Evolutionary conservation across 2,888 invertebrate genomes (phyloP), one percentile per base, ranked within the genome.

Genomic region (Caenorhabditis uteleia): DNA sequence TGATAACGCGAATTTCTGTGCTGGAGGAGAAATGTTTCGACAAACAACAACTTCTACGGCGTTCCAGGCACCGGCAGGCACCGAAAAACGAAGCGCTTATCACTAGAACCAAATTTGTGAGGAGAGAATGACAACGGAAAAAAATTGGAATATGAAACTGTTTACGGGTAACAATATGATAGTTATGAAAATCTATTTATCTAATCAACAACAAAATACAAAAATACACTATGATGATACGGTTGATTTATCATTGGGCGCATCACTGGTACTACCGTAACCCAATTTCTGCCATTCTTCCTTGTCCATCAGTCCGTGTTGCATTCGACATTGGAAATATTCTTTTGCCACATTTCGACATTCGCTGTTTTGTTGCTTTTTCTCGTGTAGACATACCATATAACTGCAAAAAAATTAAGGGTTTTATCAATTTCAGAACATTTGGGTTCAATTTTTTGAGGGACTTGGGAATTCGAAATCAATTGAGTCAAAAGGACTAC

Each of bases 291-390:
- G 45, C 76, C 77, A 79, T 26, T 79, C 79, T 16, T 81, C 80
- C 43, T 62, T 57, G 48, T 90, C 89, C 95, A 97, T 97, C 66
- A 97, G 88, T 82, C 92, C 89, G 23, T 93, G 89, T 67, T 94
- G 90, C 97, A 97, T 97, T 80, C 97, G 90, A 84, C 97, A 97
- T 40, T 88, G 88, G 57, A 97, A 88, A 84, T 97, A 97, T 6
- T 89, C 89, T 84, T 90, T 91, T 0, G 93, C 90, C 84, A 90
- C 88, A 40, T 87, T 84, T 54, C 94, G 88, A 83, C 97, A 97
- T 82, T 88, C 84, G 3, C 89, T 88, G 84, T 91, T 92, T 78
- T 90, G 88, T 44, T 73, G 90, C 50, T 90, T 87, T 80, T 91
- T 90, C 55, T 87, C 87, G 40, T 88, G 86, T 69, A 97, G 86